A percentile compares a stretch with the other conserved stretches of the same genome.
Evolutionary conservation across 92 coral and sea anemone species (phyloP).

Genomic region (Epizoanthus fatuus): DNA sequence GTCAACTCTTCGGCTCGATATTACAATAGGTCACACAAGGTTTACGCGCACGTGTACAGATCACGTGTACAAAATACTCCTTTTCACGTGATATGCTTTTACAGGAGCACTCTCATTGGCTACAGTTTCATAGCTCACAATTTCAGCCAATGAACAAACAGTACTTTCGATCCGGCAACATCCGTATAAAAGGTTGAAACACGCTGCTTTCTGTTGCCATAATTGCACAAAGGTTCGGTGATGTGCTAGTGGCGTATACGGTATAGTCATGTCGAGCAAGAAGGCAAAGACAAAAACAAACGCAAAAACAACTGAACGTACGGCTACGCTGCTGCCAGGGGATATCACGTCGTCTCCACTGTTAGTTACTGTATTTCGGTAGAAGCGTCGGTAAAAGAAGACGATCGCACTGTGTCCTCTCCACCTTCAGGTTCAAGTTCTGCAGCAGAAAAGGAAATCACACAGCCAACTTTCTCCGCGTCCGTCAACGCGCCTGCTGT

Average conservation of each 20-base stretch:
- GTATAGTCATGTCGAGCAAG: not conserved
- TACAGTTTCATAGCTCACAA: slow-evolving; percentile 2
- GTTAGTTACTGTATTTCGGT: not conserved
- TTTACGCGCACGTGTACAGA: not conserved
- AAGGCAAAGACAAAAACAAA: slow-evolving; percentile 3
- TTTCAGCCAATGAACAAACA: slow-evolving; percentile 10
- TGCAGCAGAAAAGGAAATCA: slow-evolving; percentile 18
- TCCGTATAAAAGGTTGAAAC: slow-evolving; percentile 19
- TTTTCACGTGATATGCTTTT: not conserved
- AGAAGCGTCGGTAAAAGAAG: slow-evolving; percentile 10
- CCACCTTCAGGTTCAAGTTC: slow-evolving; percentile 15
- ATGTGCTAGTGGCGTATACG: too few species aligned
- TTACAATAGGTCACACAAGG: not conserved
- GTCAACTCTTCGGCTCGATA: too few species aligned
- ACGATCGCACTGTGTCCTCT: slow-evolving; percentile 32
- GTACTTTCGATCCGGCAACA: slow-evolving; percentile 10
- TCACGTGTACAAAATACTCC: not conserved
- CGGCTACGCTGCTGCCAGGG: slow-evolving; percentile 15
- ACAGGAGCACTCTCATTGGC: not conserved
- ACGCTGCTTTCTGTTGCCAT: not conserved
- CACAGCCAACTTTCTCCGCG: slow-evolving; percentile 4
- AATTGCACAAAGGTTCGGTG: too few species aligned
- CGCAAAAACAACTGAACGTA: slow-evolving; percentile 22
- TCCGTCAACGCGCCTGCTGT: not conserved
- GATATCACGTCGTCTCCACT: slow-evolving; percentile 10